A percentile compares a stretch with the other conserved stretches of the same genome.
Conservation (phyloP, 1,140 invertebrate species). For the Ganaspis sp. region DNA sequence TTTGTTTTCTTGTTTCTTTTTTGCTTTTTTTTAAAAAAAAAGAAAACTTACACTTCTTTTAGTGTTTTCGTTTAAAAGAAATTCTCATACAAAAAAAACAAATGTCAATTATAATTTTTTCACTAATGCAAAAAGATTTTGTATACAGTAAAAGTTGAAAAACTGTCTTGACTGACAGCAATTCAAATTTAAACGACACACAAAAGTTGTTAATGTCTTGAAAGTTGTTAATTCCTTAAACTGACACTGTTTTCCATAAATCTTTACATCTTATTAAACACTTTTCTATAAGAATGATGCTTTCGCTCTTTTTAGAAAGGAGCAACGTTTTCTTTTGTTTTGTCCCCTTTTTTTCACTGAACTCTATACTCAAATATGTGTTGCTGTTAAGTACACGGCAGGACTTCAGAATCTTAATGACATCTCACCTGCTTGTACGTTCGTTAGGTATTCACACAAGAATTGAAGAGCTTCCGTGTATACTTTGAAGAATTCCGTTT, state of each 20-base stretch:
- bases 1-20: background rate
- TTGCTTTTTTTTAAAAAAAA: background rate
- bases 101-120: too few species aligned
- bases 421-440: constrained; percentile 10
- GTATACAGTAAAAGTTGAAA: background rate
- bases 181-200: background rate
- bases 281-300: constrained; percentile 1
- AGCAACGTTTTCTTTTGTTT: constrained; percentile 6
- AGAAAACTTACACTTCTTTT: too few species aligned
- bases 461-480: constrained; percentile 7
- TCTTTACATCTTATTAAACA: constrained; percentile 1
- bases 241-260: constrained; percentile 9
- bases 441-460: constrained; percentile 16
- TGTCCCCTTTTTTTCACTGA: background rate
- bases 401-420: constrained; percentile 28
- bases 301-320: constrained; percentile 13
- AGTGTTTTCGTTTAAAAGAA: too few species aligned
- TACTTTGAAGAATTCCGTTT: constrained; percentile 25
- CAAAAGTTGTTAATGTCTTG: background rate
- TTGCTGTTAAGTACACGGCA: constrained; percentile 14
- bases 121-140: too few species aligned
- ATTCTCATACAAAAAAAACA: too few species aligned
- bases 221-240: background rate
- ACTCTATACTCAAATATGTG: constrained; percentile 14
- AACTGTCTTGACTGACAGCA: too few species aligned